Conservation (phyloP, 1,140 invertebrate species). For the Tigriopus japonicus region DNA sequence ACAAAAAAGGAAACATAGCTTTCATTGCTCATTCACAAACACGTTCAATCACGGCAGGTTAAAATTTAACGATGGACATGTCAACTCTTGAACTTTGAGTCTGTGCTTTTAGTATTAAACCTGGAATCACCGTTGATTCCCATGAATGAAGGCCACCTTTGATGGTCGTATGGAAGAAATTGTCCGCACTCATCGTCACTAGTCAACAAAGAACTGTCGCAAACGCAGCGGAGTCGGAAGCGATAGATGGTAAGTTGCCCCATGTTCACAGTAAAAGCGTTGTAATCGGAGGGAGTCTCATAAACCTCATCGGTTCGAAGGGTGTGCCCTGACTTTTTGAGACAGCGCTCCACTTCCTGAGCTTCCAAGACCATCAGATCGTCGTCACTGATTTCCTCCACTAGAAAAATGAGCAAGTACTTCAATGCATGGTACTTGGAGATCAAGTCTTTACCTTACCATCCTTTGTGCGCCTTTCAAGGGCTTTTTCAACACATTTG, state of each 20-base stretch:
- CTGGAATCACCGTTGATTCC: slow-evolving; percentile 6
- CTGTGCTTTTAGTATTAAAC: background rate
- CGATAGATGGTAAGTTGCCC: slow-evolving; percentile 10
- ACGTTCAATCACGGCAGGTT: too few species aligned
- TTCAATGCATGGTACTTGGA: too few species aligned
- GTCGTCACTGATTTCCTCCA: background rate
- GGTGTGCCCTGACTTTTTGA: slow-evolving; percentile 1
- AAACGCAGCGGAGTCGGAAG: slow-evolving; percentile 8
- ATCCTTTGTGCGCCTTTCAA: too few species aligned
- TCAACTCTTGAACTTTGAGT: too few species aligned
- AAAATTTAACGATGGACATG: too few species aligned
- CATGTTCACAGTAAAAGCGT: slow-evolving; percentile 10
- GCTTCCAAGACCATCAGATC: background rate
- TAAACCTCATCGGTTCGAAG: background rate
- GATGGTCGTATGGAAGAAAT: slow-evolving; percentile 4
- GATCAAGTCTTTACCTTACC: too few species aligned
- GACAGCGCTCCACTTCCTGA: background rate
- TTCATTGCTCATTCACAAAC: too few species aligned
- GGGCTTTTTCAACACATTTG: slow-evolving; percentile 1
- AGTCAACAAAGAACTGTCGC: background rate
- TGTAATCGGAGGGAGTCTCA: slow-evolving; percentile 12
- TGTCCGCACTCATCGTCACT: background rate
- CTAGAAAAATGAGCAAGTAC: too few species aligned
- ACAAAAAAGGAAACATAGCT: too few species aligned
- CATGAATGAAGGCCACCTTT: slow-evolving; percentile 14